Conservation (phyloP, 2,113 vertebrate genomes). For the Alces alces region DNA sequence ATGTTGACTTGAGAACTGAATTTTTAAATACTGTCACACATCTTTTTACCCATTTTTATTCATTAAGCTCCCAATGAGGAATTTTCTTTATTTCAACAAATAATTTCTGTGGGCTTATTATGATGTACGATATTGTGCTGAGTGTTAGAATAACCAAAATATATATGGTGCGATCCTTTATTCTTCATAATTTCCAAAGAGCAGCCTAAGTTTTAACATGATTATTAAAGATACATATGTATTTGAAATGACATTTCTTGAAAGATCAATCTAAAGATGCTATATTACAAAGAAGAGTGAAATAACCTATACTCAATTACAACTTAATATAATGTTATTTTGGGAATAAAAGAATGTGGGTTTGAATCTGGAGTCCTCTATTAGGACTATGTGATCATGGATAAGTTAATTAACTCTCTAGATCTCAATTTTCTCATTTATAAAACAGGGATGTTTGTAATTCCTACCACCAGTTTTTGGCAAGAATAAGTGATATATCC, state of each 20-base stretch:
- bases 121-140: not conserved
- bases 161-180: not conserved
- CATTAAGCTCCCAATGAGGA: not conserved
- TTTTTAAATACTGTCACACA: not conserved
- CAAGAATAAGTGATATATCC: not conserved
- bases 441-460: not conserved
- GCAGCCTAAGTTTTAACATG: not conserved
- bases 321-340: constrained; percentile 9
- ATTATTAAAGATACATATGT: not conserved
- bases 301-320: not conserved
- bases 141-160: not conserved
- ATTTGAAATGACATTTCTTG: constrained; percentile 8
- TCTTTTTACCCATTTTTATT: not conserved
- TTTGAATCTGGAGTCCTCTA: not conserved
- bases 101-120: not conserved
- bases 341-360: not conserved
- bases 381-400: not conserved
- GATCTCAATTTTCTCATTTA: constrained; percentile 34
- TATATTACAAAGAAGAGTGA: not conserved
- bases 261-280: not conserved
- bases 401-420: not conserved
- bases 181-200: not conserved
- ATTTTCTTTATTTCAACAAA: constrained; percentile 32
- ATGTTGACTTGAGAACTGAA: not conserved
- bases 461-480: not conserved